Evolutionary conservation across 2,888 invertebrate genomes (phyloP).

Genomic region (Eupithecia dodoneata): DNA sequence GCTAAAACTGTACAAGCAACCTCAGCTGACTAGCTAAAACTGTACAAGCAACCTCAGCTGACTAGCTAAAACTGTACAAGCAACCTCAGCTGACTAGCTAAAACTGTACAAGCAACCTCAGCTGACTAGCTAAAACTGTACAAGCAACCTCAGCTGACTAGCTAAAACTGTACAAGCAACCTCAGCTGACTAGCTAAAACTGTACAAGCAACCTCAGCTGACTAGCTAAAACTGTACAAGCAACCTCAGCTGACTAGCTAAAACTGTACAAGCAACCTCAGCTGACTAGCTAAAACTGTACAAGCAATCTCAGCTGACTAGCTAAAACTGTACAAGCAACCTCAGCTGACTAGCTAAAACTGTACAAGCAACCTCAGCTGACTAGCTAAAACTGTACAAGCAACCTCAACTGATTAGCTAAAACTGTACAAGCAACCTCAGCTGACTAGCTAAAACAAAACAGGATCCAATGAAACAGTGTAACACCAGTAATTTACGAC

Average conservation of each 20-base stretch:
- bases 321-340: neutral
- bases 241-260: neutral
- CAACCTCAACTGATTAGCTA: neutral
- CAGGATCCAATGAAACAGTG: conserved; percentile 1
- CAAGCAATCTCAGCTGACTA: too few species aligned
- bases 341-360: neutral
- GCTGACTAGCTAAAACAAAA: neutral
- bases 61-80: neutral
- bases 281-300: neutral
- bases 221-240: too few species aligned
- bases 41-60: neutral
- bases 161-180: neutral
- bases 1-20: too few species aligned
- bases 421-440: neutral
- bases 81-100: too few species aligned
- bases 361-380: neutral
- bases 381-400: neutral
- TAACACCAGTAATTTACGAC: conserved; percentile 4
- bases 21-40: too few species aligned
- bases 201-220: too few species aligned
- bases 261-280: neutral
- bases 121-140: neutral
- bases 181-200: neutral
- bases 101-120: neutral
- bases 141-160: too few species aligned